phyloP scores from a whole-genome alignment of 2,797 vertebrate genomes.

The Notoglanidium macrostoma region DNA sequence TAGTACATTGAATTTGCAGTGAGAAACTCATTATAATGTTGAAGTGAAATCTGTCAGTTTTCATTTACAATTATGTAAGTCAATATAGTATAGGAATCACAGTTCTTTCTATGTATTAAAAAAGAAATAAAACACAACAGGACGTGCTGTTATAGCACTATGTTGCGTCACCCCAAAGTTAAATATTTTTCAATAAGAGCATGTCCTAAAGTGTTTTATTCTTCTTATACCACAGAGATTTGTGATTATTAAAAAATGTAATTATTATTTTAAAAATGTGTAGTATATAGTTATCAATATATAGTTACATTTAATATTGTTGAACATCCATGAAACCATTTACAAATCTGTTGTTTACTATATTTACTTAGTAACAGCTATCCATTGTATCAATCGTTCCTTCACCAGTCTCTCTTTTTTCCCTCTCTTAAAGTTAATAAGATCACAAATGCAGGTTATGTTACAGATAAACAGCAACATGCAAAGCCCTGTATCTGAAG shows the following conservation, averaged over 20 bases:
- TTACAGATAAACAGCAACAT: neutral
- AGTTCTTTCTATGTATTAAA: neutral
- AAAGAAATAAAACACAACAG: neutral
- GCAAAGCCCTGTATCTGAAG: neutral
- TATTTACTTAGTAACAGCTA: neutral
- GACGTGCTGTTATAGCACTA: neutral
- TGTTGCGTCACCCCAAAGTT: no score
- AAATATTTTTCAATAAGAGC: neutral
- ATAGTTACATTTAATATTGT: neutral
- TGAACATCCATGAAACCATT: neutral
- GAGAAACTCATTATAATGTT: neutral
- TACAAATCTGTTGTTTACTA: neutral
- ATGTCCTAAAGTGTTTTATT: neutral
- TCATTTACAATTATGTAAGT: neutral
- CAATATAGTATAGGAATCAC: neutral
- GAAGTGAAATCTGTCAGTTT: neutral
- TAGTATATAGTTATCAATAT: neutral
- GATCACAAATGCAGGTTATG: neutral
- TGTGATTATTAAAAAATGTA: no score
- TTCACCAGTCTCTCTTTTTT: neutral
- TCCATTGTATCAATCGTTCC: neutral
- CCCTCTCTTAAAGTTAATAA: neutral
- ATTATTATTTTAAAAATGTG: no score
- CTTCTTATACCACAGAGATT: neutral
- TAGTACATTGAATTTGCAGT: neutral